Evolutionary conservation across 2,113 vertebrate genomes (phyloP).

Genomic region (Oreochromis tanganicae): DNA sequence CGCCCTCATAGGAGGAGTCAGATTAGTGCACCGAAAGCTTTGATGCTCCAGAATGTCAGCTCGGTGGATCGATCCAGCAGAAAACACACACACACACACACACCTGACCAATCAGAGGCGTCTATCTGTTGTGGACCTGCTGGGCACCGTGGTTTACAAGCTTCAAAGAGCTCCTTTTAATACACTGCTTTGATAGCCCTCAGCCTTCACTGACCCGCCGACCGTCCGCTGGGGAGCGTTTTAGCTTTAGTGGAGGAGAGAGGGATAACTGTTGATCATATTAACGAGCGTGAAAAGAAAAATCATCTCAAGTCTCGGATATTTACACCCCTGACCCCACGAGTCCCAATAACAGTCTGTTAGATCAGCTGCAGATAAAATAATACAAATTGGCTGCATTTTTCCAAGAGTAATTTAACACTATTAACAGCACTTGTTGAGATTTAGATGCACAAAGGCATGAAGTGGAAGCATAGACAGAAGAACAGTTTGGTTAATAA

Average conservation of each 20-base stretch:
- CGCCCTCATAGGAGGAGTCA: constrained; percentile 87
- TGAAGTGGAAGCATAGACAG: background rate
- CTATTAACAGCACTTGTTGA: background rate
- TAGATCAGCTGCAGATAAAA: background rate
- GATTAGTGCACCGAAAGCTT: constrained; percentile 87
- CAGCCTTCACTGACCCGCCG: constrained; percentile 65
- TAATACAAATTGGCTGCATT: background rate
- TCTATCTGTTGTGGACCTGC: constrained; percentile 86
- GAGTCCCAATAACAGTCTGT: background rate
- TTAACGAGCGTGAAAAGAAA: constrained; percentile 41
- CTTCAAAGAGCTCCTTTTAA: constrained; percentile 80
- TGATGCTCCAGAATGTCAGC: constrained; percentile 91
- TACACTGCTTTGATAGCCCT: constrained; percentile 77
- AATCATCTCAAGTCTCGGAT: background rate
- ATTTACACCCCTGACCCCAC: background rate
- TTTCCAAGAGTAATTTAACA: background rate
- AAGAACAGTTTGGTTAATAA: constrained; percentile 52
- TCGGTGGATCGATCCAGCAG: constrained; percentile 82
- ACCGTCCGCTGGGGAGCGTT: constrained; percentile 53
- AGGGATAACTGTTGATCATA: constrained; percentile 60
- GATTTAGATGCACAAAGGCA: background rate
- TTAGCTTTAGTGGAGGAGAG: constrained; percentile 56
- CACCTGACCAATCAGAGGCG: constrained; percentile 84
- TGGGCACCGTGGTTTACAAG: constrained; percentile 78
- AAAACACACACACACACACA: constrained; percentile 66